Evolutionary conservation across 92 coral and sea anemone genomes (phyloP), one percentile per base, ranked within the genome.

Genomic region (Paramuricea clavata): DNA sequence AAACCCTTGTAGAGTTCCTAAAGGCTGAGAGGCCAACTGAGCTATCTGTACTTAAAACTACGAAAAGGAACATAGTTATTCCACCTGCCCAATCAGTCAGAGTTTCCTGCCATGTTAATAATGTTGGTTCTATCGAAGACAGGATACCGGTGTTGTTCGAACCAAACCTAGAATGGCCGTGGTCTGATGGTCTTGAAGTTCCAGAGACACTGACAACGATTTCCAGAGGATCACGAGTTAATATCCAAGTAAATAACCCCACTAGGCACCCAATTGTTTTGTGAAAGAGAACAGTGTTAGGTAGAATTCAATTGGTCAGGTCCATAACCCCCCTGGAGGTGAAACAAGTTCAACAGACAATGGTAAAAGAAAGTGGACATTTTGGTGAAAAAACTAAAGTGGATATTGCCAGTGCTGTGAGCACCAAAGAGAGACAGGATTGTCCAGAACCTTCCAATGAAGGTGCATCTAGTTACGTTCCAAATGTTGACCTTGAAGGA

Each of bases 61-160:
- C 31, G 22, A 90, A 59, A 17, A 81, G 42, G 84, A 79, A 90
- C 78, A 62, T 67, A 9, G 71, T 61, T 42, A 79, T 93, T 31
- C 97, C 93, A 9, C 61, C 71, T 34, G 78, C 77, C n/a, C 81
- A 87, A 76, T 54, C 93, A 5, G 87, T 86, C 3, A 21, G 70
- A 19, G 73, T 92, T 34, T 22, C 89, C 1, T 92, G 93, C 23
- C 93, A 90, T 64, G 92, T 91, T 23, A 86, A 62, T 78, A 31
- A n/a, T n/a, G n/a, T 91, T 1, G 93, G 93, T 19, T 78, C 76
- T 43, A 74, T 86, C 12, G 83, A 82, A 54, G 67, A 71, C 19
- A 76, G 69, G 12, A 81, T 88, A 49, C 92, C 97, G 1, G 97
- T 83, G 54, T 39, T 92, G 60, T 87, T 94, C 62, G 93, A 90